phyloP scores from a whole-genome alignment of 2,797 vertebrate genomes.

The Tenualosa ilisha region DNA sequence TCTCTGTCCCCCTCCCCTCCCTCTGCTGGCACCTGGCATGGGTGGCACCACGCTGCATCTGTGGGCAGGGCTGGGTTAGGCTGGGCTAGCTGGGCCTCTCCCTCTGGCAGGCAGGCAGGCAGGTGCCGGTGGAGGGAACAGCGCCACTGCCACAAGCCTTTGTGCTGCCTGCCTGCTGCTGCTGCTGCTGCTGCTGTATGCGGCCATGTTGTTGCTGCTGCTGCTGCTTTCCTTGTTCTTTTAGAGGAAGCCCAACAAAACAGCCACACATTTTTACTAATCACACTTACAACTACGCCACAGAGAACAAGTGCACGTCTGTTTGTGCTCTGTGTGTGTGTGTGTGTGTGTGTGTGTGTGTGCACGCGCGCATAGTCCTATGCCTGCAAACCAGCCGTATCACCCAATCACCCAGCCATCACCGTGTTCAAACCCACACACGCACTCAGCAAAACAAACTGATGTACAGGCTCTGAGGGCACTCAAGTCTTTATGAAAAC shows the following conservation, averaged over 20 bases:
- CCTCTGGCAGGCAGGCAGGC: slow-evolving; percentile 18
- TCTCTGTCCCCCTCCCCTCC: background rate
- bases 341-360: background rate
- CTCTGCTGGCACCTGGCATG: slow-evolving; percentile 17
- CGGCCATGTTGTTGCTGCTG: slow-evolving; percentile 5
- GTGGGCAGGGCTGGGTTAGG: background rate
- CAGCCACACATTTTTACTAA: slow-evolving; percentile 34
- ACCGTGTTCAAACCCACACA: background rate
- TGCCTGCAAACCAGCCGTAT: slow-evolving; percentile 18
- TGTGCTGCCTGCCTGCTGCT: slow-evolving; percentile 37
- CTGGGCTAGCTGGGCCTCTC: background rate
- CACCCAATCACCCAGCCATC: slow-evolving; percentile 4
- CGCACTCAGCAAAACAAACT: slow-evolving; percentile 5
- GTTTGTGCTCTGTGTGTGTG: background rate
- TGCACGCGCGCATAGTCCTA: background rate
- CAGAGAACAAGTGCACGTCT: background rate
- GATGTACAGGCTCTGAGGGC: background rate
- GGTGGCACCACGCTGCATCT: background rate
- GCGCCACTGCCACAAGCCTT: slow-evolving; percentile 33
- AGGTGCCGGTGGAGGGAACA: slow-evolving; percentile 21
- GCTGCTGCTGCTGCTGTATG: slow-evolving; percentile 17
- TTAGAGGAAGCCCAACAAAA: slow-evolving; percentile 15
- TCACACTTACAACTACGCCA: slow-evolving; percentile 22
- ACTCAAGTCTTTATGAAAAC: background rate
- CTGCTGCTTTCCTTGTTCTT: background rate